Base-by-base conservation (phyloP, 2,113 vertebrate species). In the Toxotes chatareus region DNA sequence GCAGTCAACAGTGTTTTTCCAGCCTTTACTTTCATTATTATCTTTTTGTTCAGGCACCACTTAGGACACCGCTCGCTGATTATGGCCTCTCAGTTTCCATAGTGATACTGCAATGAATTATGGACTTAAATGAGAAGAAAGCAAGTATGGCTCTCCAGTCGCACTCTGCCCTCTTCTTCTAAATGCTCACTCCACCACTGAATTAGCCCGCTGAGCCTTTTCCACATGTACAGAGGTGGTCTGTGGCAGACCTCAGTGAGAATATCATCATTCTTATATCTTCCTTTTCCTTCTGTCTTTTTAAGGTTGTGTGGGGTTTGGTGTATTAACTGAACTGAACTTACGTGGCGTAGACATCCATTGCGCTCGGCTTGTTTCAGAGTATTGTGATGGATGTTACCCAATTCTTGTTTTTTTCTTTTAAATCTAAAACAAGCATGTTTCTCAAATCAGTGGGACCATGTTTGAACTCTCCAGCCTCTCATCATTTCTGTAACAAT, bases 71-170 rank as follows among this genome's bases (percentile, higher is more conserved):
- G 56, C 68, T 63, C 34, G 1, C 67, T 92, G 83, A 93, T 91
- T 90, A 84, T 75, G 80, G 46, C 83, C 89, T 86, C 89, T 91
- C 82, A 81, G 92, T 93, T 91, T 86, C 93, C 91, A 92, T 93
- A 90, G 91, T 76, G 85, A 94, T 74, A 79, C 69, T 75, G 84
- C 72, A 78, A 85, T 83, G 59, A 83, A 86, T 88, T 79, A 89
- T 60, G 85, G 62, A 75, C 73, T 75, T 46, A 91, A 91, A 92
- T 70, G 62, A 62, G 71, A 86, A 65, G 60, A 76, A 79, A 71
- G 42, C 40, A 31, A 69, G 66, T 44, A 27, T 7, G 2, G 55
- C 73, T 76, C 85, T 84, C 31, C 7, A 72, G 65, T 34, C 7
- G 31, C 59, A 19, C 64, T 85, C 66, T 40, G 57, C 55, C 42